A percentile compares a stretch with the other conserved stretches of the same genome.
Evolutionary conservation across 2,888 invertebrate species (phyloP).

Genomic region (Drosophila greeni): DNA sequence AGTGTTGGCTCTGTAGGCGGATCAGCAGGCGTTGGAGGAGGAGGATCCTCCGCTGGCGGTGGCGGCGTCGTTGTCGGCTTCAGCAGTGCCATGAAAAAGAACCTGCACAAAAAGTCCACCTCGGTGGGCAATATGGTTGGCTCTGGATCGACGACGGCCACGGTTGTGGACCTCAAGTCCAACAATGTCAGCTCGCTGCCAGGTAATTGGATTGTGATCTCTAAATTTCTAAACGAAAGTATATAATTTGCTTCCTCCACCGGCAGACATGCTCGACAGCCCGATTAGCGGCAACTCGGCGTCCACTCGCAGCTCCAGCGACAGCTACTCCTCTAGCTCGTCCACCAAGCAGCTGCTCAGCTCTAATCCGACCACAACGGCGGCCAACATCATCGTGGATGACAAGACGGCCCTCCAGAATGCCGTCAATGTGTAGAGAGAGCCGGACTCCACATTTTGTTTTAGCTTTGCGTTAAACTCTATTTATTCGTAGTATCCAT

Average conservation of each 20-base stretch:
- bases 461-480: slow-evolving; percentile 32
- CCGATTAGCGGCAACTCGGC: slow-evolving; percentile 82
- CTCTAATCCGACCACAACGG: slow-evolving; percentile 77
- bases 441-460: slow-evolving; percentile 8
- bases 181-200: slow-evolving; percentile 83
- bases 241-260: too few relatives aligned
- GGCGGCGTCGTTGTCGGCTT: slow-evolving; percentile 51
- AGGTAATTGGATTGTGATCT: slow-evolving; percentile 76
- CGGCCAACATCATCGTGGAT: slow-evolving; percentile 76
- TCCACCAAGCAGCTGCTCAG: slow-evolving; percentile 87
- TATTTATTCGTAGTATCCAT: slow-evolving; percentile 36
- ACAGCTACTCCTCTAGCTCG: slow-evolving; percentile 90
- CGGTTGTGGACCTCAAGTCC: slow-evolving; percentile 78
- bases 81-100: slow-evolving; percentile 68
- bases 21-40: slow-evolving; percentile 2
- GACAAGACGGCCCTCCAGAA: slow-evolving; percentile 77
- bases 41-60: slow-evolving; percentile 21
- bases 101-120: slow-evolving; percentile 77
- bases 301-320: slow-evolving; percentile 85
- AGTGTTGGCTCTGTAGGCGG: slow-evolving; percentile 24
- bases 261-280: slow-evolving; percentile 81
- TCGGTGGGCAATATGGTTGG: slow-evolving; percentile 77
- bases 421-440: slow-evolving; percentile 76
- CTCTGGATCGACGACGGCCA: slow-evolving; percentile 47
- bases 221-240: too few relatives aligned